A percentile compares a stretch with the other conserved stretches of the same genome.
phyloP scores from a whole-genome alignment of 2,888 invertebrate genomes.

The Amiota mariae region DNA sequence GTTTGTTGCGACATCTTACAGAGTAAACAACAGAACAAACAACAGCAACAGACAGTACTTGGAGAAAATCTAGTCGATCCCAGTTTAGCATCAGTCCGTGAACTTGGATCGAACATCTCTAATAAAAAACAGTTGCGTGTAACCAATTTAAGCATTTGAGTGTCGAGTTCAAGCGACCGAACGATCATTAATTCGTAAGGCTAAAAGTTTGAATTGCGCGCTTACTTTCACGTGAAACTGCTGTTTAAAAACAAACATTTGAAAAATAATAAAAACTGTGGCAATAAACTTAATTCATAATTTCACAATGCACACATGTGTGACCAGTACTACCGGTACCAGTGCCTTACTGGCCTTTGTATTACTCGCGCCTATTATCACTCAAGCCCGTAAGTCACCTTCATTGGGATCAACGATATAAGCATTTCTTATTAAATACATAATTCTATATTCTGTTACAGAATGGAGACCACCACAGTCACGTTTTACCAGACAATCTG shows the following conservation, averaged over 20 bases:
- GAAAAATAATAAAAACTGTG: too few relatives aligned
- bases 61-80: neutral
- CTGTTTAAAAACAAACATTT: too few relatives aligned
- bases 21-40: neutral
- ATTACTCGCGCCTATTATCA: neutral
- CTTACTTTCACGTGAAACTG: too few relatives aligned
- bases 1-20: neutral
- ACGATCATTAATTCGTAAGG: neutral
- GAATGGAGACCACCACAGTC: neutral
- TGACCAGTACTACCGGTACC: neutral
- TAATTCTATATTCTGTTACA: neutral
- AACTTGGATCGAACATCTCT: neutral
- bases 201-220: neutral
- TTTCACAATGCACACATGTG: neutral
- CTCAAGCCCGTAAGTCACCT: neutral
- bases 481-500: neutral
- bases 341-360: neutral
- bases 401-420: neutral
- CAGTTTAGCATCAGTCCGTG: neutral
- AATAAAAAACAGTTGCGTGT: conserved; percentile 2
- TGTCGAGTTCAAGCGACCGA: neutral
- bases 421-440: neutral
- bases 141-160: neutral
- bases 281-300: too few relatives aligned
- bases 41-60: neutral